Evolutionary conservation across 2,888 invertebrate genomes (phyloP).

Genomic region (Artemia sinica): DNA sequence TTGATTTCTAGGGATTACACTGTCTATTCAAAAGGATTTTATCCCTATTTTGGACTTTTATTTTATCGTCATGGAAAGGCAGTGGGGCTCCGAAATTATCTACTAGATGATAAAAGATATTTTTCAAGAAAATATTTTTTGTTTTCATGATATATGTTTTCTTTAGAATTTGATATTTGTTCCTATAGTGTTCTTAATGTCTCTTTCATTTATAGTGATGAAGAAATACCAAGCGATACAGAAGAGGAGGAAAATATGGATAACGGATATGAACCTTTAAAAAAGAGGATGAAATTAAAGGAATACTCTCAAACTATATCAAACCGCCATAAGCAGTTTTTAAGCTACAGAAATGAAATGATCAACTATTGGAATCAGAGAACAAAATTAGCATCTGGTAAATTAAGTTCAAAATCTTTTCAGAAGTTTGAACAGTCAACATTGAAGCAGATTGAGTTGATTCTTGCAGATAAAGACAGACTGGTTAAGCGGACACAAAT

Average conservation of each 20-base stretch:
- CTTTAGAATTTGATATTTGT: too few species aligned
- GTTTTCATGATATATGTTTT: too few species aligned
- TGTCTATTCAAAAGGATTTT: too few species aligned
- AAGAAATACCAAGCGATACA: slow-evolving; percentile 26
- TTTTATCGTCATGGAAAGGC: too few species aligned
- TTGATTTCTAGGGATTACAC: too few species aligned
- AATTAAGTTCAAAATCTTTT: slow-evolving; percentile 44
- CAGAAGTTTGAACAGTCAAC: slow-evolving; percentile 38
- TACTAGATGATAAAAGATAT: too few species aligned
- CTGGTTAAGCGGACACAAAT: slow-evolving; percentile 59
- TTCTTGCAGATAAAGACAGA: slow-evolving; percentile 55
- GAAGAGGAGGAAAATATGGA: slow-evolving; percentile 32
- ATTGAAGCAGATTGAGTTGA: slow-evolving; percentile 63
- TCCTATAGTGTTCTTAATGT: too few species aligned
- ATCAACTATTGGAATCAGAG: slow-evolving; percentile 92
- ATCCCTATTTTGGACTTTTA: too few species aligned
- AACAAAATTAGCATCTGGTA: slow-evolving; percentile 51
- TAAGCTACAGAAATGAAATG: slow-evolving; percentile 52
- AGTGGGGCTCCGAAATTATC: too few species aligned
- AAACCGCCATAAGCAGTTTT: slow-evolving; percentile 42
- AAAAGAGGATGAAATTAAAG: slow-evolving; percentile 35
- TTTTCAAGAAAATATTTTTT: too few species aligned
- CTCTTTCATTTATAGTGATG: slow-evolving; percentile 22
- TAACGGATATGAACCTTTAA: slow-evolving; percentile 26
- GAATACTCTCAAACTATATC: slow-evolving; percentile 43